Conservation (phyloP, 2,113 vertebrate genomes). For the Ahaetulla prasina region DNA sequence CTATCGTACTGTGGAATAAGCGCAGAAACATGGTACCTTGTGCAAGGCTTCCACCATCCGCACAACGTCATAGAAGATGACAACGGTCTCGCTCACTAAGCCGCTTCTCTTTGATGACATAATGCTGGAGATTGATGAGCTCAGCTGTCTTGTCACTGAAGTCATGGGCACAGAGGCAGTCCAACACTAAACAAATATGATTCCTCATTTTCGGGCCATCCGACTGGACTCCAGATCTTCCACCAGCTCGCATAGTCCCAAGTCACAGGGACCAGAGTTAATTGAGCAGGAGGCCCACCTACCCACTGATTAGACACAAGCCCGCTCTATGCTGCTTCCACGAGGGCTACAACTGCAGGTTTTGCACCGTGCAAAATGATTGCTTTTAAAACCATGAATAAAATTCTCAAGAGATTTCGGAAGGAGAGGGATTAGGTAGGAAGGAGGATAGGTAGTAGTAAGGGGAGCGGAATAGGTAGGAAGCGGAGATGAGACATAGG, state of each 20-base stretch:
- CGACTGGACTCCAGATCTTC: slow-evolving; percentile 88
- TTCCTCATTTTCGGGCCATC: slow-evolving; percentile 89
- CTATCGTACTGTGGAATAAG: background rate
- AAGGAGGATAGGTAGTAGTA: no score
- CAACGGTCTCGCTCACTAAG: slow-evolving; percentile 90
- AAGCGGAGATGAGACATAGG: no score
- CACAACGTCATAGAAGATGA: slow-evolving; percentile 98
- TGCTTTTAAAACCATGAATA: background rate
- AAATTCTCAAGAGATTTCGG: background rate
- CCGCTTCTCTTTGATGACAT: slow-evolving; percentile 97
- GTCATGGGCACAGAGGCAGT: slow-evolving; percentile 96
- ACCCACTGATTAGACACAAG: background rate
- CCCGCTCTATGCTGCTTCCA: background rate
- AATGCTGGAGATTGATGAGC: slow-evolving; percentile 98
- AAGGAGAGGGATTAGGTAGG: background rate
- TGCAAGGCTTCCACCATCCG: slow-evolving; percentile 96
- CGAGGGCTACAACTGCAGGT: background rate
- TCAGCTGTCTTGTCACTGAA: slow-evolving; percentile 96
- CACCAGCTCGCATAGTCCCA: slow-evolving; percentile 71
- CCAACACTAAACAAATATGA: slow-evolving; percentile 93
- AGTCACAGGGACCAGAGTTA: background rate
- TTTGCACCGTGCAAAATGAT: background rate
- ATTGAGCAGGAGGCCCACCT: background rate
- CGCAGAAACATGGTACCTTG: slow-evolving; percentile 73
- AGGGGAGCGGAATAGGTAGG: no score